phyloP scores from a whole-genome alignment of 2,797 vertebrate species.

The Gymnocypris eckloni region DNA sequence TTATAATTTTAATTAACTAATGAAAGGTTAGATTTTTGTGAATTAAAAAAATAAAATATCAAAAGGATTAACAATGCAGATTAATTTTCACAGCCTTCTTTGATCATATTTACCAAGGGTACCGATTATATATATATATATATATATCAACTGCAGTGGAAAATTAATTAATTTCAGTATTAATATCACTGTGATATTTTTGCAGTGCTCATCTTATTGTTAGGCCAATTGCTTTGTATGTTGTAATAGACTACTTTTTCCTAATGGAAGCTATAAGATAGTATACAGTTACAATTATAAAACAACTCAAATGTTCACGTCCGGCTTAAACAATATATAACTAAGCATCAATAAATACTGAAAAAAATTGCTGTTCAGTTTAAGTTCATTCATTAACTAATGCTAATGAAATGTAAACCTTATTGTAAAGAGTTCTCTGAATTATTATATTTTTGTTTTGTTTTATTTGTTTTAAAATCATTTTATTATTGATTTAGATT shows the following conservation, averaged over 20 bases:
- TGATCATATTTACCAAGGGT: too few species aligned
- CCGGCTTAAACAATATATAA: background rate
- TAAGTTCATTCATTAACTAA: background rate
- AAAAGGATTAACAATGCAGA: too few species aligned
- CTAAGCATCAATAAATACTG: background rate
- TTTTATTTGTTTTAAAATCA: background rate
- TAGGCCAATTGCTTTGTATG: background rate
- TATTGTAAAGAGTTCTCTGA: background rate
- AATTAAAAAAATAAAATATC: too few species aligned
- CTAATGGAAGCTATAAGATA: background rate
- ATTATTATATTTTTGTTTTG: background rate
- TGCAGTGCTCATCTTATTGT: background rate
- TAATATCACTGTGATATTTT: background rate
- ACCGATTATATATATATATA: too few species aligned
- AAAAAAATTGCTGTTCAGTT: background rate
- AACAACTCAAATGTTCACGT: background rate
- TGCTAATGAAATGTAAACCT: background rate
- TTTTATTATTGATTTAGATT: background rate
- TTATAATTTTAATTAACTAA: too few species aligned
- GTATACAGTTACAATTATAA: background rate
- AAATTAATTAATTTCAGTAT: background rate
- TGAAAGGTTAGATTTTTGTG: too few species aligned
- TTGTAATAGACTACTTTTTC: background rate
- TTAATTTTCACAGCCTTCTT: too few species aligned
- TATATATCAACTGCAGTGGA: background rate